Evolutionary conservation across 2,888 invertebrate species (phyloP), one percentile per base, ranked within the genome.

Genomic region (Automeris io): DNA sequence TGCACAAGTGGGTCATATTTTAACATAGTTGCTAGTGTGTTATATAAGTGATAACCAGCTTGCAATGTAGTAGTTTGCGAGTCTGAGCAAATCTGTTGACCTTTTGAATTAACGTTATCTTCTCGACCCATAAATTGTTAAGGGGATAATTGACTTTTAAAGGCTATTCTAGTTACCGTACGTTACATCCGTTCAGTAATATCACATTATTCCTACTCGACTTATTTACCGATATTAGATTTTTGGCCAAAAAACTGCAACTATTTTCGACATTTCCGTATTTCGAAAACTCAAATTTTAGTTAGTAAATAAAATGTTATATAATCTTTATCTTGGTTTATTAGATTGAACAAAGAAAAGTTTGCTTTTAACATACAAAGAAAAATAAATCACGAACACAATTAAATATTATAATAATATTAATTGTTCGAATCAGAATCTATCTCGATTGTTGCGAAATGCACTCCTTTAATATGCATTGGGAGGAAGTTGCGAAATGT

Each of bases 41-140:
- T 70, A 69, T 67, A 63, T 67, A 74, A 75, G 68, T 72, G 70
- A 63, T 74, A 72, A 74, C 62, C 66, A 62, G 59, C 60, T 46
- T 38, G 29, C 23, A 49, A 54, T 56, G 55, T 51, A 45, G 52
- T 49, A 51, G 43, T 43, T 44, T 45, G 40, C 31, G 18, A 31
- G 8, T 22, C 13, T 31, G 18, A 22, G 11, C 23, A 43, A 44
- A 40, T 42, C 45, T 32, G 45, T 26, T 26, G 26, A 26, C 26
- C 7, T 8, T 12, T 16, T 8, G 26, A 26, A 26, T 26, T 26
- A 26, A 26, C 26, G 4, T 26, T 26, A 16, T 13, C 12, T 26
- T n/a, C 16, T 26, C 26, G 8, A 26, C 9, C 26, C 26, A 26
- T 26, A 26, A 26, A 26, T 26, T n/a, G n/a, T n/a, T n/a, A 26